These are phyloP conservation scores for Peromyscus nudipes DNA, from an alignment of 2,797 vertebrate genomes.

Conservation along the genomic window DNA sequence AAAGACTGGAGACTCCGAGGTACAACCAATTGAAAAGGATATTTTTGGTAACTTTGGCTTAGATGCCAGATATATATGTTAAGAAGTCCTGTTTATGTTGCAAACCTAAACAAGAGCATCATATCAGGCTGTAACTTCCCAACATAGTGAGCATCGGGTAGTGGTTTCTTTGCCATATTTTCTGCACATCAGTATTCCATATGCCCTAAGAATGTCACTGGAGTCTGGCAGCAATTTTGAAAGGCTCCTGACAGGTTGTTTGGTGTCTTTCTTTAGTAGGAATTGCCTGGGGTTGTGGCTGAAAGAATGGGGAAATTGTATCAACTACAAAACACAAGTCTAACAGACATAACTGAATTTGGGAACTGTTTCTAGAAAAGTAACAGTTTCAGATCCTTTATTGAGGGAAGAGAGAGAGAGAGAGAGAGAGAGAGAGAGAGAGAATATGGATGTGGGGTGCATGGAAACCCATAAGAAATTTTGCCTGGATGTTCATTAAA, in stretches of 20 bases:
- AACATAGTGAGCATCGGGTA: slow-evolving; percentile 37
- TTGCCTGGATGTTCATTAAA: slow-evolving; percentile 24
- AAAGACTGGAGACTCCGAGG: background rate
- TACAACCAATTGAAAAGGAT: slow-evolving; percentile 31
- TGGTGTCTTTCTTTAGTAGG: slow-evolving; percentile 72
- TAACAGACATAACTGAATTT: slow-evolving; percentile 42
- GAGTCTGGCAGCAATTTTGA: slow-evolving; percentile 79
- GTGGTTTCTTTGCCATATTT: slow-evolving; percentile 66
- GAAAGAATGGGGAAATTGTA: slow-evolving; percentile 63
- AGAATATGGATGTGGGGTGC: background rate
- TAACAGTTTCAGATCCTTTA: slow-evolving; percentile 41
- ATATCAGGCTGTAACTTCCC: slow-evolving; percentile 62
- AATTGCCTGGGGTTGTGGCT: slow-evolving; percentile 82
- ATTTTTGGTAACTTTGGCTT: slow-evolving; percentile 60
- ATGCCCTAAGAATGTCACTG: slow-evolving; percentile 69
- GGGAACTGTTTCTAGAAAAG: slow-evolving; percentile 16
- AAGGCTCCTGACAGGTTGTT: slow-evolving; percentile 80
- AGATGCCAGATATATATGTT: background rate
- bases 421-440: background rate
- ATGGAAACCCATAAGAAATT: background rate
- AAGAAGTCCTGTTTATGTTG: no score
- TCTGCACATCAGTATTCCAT: slow-evolving; percentile 59
- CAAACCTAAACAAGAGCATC: no score
- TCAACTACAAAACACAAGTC: slow-evolving; percentile 54
- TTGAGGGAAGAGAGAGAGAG: background rate